Base-by-base conservation (phyloP, 2,113 vertebrate genomes). In the Sinocyclocheilus anshuiensis region DNA sequence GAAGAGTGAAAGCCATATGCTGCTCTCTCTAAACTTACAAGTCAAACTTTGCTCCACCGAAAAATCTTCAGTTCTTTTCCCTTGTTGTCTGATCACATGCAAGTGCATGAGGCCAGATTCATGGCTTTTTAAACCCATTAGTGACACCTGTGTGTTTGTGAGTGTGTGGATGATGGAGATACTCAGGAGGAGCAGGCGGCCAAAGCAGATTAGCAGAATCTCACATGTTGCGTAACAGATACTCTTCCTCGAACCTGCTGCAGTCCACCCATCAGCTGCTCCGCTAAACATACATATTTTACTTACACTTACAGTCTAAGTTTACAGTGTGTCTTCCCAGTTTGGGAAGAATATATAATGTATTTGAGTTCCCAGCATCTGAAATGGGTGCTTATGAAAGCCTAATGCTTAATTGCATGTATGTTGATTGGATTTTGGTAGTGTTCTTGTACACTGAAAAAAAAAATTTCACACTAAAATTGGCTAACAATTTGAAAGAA, bases 181-280 rank as follows among this genome's bases (percentile, higher is more conserved):
- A 91, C 90, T 89, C 92, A 88, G 90, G 90, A 94, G 90, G 83
- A 92, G 90, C 92, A 93, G 91, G 86, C 90, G 72, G 90, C 89
- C 86, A 94, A 93, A 90, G 93, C 92, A 96, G 95, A 96, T 96
- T 96, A 96, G 91, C 93, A 92, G 94, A 93, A 93, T 95, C 92
- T 92, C 95, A 94, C 95, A 93, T 95, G 95, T 95, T 95, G 92
- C 92, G 93, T 96, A 95, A 94, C 93, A 95, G 95, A 95, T 95
- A 94, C 89, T 93, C 92, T 84, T 71, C 94, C 93, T 93, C 93
- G 91, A 95, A 92, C 85, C 91, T 92, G 92, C 92, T 79, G 0
- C 92, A 91, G 50, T 74, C 81, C 55, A 77, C 26, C 72, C 89
- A 67, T 86, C 87, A 90, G 63, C 75, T 79, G 42, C 61, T 88